Evolutionary conservation across 2,888 invertebrate genomes (phyloP).

Genomic region (Blera fallax): DNA sequence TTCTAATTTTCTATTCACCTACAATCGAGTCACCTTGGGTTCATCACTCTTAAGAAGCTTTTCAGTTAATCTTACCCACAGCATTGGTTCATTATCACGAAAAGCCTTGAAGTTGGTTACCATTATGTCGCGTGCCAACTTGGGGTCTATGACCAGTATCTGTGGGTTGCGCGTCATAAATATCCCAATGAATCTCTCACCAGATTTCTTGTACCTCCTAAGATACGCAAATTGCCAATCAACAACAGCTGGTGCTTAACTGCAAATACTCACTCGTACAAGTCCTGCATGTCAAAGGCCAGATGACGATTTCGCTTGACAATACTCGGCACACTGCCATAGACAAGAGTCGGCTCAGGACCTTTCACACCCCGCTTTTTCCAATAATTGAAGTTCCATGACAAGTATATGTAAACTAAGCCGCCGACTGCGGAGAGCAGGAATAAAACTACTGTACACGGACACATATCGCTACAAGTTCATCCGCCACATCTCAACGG

Average conservation of each 20-base stretch:
- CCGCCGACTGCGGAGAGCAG: neutral
- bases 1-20: constrained; percentile 71
- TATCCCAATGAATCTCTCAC: constrained; percentile 77
- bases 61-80: constrained; percentile 42
- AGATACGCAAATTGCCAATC: too few relatives aligned
- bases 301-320: constrained; percentile 23
- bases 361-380: constrained; percentile 37
- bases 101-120: constrained; percentile 76
- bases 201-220: constrained; percentile 35
- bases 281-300: constrained; percentile 32
- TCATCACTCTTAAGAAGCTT: neutral
- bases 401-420: constrained; percentile 17
- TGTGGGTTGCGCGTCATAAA: constrained; percentile 76
- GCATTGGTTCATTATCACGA: constrained; percentile 53
- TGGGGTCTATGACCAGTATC: constrained; percentile 77
- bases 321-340: constrained; percentile 33
- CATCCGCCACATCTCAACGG: neutral
- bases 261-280: constrained; percentile 39
- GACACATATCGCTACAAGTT: neutral
- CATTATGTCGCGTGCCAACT: constrained; percentile 74
- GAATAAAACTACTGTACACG: neutral
- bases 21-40: neutral
- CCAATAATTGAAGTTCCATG: constrained; percentile 54
- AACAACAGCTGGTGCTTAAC: neutral
- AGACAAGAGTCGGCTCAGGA: constrained; percentile 17